Conservation (phyloP, 2,888 invertebrate genomes). For the Stictocephala bisonia region DNA sequence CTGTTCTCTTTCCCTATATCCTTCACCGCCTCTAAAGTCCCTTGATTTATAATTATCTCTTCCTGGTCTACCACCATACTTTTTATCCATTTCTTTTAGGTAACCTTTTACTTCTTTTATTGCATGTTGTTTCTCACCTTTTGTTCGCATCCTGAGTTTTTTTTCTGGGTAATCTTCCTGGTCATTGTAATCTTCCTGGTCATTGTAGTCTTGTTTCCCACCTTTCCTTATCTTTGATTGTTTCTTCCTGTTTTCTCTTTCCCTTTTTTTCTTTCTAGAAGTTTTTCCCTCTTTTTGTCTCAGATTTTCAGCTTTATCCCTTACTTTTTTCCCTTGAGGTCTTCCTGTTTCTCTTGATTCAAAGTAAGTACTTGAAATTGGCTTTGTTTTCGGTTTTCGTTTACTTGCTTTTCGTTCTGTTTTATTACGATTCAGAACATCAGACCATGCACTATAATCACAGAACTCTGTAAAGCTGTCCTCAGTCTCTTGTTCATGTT, state of each 20-base stretch:
- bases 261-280: slow-evolving; percentile 21
- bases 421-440: not conserved
- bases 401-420: not conserved
- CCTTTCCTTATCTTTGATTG: not conserved
- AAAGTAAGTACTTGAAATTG: not conserved
- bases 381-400: slow-evolving; percentile 11
- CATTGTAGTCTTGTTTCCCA: not conserved
- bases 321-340: slow-evolving; percentile 1
- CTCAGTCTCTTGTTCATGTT: not conserved
- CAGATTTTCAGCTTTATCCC: slow-evolving; percentile 16
- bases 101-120: slow-evolving; percentile 21
- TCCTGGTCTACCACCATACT: slow-evolving; percentile 29
- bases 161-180: slow-evolving; percentile 1
- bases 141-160: slow-evolving; percentile 7
- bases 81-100: slow-evolving; percentile 15
- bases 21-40: too few relatives aligned
- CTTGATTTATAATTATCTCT: not conserved
- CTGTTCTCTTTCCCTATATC: not conserved
- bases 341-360: not conserved
- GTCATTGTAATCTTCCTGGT: not conserved
- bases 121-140: slow-evolving; percentile 12
- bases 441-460: slow-evolving; percentile 24
- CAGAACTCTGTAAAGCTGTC: not conserved
- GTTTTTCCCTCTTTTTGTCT: slow-evolving; percentile 23
- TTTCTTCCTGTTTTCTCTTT: not conserved